Evolutionary conservation across 2,888 invertebrate species (phyloP), one percentile per base, ranked within the genome.

Genomic region (Vandiemenella viatica): DNA sequence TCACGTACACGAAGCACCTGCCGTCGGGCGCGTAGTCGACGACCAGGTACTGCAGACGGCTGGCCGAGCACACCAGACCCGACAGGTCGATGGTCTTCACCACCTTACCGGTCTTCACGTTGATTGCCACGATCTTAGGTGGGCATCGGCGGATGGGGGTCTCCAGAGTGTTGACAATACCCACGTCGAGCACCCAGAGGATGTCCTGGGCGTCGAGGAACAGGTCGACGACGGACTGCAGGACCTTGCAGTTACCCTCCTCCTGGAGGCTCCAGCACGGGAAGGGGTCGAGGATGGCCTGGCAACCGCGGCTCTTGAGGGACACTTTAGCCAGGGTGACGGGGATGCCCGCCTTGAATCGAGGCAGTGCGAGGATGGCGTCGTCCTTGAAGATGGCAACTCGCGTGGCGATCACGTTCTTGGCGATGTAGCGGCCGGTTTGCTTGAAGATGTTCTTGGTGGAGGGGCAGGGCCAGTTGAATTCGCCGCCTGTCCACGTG

Each of bases 141-240:
- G 71, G 71, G 57, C 81, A 81, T 13, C 74, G 72, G 46, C 78
- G 72, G 7, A 76, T 67, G 0, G 83, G 80, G 1, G 71, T 67
- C 51, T 77, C 76, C 46, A 83, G 58, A 0, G 79, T 78, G 55
- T 83, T 79, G 0, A 80, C 73, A 41, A 82, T 72, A 13, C 85
- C 85, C 7, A 73, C 73, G 60, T 85, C 84, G 53, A 85, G 65
- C 0, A 78, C 72, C 85, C 85, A 85, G 7, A 85, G 67, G 53
- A 79, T 74, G 43, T 78, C 77, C 62, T 80, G 67, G 49, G 70
- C 69, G 68, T 79, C 78, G 53, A 77, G 61, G 58, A 71, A 74
- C 58, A 79, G 67, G 65, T 80, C 79, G 55, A 80, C 79, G 56
- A 69, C 82, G 48, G 77, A 82, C 58, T 83, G 82, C 17, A 85